Evolutionary conservation across 2,797 vertebrate species (phyloP).

Genomic region (Atherinosoma microstoma): DNA sequence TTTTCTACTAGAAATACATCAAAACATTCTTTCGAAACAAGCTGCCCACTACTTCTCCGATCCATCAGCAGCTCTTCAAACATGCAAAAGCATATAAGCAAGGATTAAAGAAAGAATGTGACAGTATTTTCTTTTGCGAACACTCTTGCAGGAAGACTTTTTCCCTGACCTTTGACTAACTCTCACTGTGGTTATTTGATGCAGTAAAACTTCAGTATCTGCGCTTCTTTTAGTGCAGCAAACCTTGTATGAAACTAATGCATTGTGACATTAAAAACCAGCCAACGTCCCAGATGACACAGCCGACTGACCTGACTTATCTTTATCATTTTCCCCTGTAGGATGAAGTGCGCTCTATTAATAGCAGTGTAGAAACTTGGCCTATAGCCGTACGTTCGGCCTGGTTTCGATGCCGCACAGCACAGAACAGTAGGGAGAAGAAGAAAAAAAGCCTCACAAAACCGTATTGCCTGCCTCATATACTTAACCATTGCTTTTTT

Average conservation of each 20-base stretch:
- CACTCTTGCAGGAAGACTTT: neutral
- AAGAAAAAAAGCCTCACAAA: neutral
- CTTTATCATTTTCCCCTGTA: conserved; percentile 57
- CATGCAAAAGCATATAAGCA: neutral
- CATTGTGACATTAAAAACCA: conserved; percentile 36
- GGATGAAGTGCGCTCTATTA: conserved; percentile 55
- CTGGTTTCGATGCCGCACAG: conserved; percentile 41
- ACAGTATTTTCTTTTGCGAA: neutral
- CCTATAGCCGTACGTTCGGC: conserved; percentile 42
- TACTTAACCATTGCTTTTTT: conserved; percentile 8
- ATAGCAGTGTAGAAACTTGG: conserved; percentile 49
- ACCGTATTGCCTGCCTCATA: conserved; percentile 4
- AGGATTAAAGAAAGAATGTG: neutral
- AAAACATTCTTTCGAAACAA: neutral
- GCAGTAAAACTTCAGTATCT: neutral
- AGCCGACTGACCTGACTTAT: conserved; percentile 56
- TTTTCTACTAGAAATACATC: conserved; percentile 2
- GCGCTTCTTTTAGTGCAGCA: conserved; percentile 2
- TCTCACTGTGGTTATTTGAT: neutral
- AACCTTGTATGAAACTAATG: conserved; percentile 11
- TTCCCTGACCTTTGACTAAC: conserved; percentile 23
- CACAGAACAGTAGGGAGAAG: neutral
- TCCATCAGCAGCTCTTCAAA: neutral
- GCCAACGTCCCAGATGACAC: conserved; percentile 46
- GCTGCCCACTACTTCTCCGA: neutral